Conservation (phyloP, 2,797 vertebrate genomes). For the Clarias platycephalus region DNA sequence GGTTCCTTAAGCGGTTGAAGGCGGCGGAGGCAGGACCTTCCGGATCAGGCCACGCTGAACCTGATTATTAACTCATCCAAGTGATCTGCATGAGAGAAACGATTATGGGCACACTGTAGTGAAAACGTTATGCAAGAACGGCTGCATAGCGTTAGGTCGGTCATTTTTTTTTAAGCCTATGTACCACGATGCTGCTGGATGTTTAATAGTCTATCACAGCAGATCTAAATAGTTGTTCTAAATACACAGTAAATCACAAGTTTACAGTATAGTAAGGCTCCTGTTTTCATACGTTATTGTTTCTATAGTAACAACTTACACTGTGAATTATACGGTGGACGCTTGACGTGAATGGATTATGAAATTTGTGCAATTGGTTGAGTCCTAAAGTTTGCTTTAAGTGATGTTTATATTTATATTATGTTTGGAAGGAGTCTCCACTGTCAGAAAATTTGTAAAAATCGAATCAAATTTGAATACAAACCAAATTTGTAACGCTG, state of each 20-base stretch:
- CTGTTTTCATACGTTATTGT: not conserved
- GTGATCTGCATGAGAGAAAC: conserved; percentile 18
- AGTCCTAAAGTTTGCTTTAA: not conserved
- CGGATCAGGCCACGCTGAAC: not conserved
- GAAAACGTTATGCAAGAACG: not conserved
- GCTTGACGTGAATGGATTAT: not conserved
- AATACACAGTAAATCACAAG: not conserved
- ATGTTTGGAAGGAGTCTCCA: not conserved
- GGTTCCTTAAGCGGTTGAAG: conserved; percentile 24
- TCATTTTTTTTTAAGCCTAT: conserved; percentile 40
- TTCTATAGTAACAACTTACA: not conserved
- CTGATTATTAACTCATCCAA: conserved; percentile 18
- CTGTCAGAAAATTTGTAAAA: not conserved
- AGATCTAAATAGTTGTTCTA: not conserved
- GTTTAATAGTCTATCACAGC: not conserved
- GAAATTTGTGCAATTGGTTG: not conserved
- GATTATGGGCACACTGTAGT: conserved; percentile 22
- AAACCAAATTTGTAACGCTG: not conserved
- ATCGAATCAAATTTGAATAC: not conserved
- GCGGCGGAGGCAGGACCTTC: conserved; percentile 6
- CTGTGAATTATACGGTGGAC: not conserved
- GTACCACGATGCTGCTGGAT: not conserved
- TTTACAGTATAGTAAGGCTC: not conserved
- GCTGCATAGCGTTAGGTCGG: conserved; percentile 45
- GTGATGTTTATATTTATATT: not conserved